Evolutionary conservation across 2,113 vertebrate genomes (phyloP).

Genomic region (Channa maculata): DNA sequence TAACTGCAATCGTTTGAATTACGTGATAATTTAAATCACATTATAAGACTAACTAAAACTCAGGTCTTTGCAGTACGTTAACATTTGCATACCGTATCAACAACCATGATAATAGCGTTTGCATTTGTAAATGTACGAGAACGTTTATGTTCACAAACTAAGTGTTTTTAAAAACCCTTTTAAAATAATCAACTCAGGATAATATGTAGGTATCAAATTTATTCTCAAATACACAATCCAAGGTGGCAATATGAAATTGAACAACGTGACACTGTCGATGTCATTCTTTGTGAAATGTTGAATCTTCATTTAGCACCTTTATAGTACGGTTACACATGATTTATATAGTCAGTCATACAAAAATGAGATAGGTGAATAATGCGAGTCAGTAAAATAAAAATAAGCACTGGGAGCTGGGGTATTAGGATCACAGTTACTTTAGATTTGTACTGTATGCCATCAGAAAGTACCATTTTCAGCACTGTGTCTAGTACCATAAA

Average conservation of each 20-base stretch:
- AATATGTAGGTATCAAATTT: slow-evolving; percentile 79
- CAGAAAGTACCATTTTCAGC: slow-evolving; percentile 74
- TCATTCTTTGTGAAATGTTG: slow-evolving; percentile 69
- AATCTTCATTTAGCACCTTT: slow-evolving; percentile 86
- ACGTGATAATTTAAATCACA: too few relatives aligned
- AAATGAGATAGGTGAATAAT: slow-evolving; percentile 78
- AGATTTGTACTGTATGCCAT: slow-evolving; percentile 64
- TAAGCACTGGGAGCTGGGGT: slow-evolving; percentile 61
- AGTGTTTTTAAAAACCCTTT: neutral
- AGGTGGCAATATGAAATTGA: slow-evolving; percentile 77
- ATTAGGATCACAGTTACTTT: slow-evolving; percentile 70
- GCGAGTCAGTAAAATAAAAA: slow-evolving; percentile 77
- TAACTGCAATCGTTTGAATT: too few relatives aligned
- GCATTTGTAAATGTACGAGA: too few relatives aligned
- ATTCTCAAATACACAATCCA: slow-evolving; percentile 83
- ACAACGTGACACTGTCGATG: slow-evolving; percentile 66
- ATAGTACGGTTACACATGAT: slow-evolving; percentile 81
- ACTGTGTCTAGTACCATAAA: slow-evolving; percentile 61
- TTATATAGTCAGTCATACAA: slow-evolving; percentile 83
- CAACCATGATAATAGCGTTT: too few relatives aligned
- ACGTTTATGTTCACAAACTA: neutral
- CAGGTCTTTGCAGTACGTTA: too few relatives aligned
- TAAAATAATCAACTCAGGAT: slow-evolving; percentile 23
- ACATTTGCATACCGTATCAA: too few relatives aligned
- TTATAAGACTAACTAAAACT: too few relatives aligned